Base-by-base conservation (phyloP, 1,140 invertebrate genomes). In the Papilio dardanus region DNA sequence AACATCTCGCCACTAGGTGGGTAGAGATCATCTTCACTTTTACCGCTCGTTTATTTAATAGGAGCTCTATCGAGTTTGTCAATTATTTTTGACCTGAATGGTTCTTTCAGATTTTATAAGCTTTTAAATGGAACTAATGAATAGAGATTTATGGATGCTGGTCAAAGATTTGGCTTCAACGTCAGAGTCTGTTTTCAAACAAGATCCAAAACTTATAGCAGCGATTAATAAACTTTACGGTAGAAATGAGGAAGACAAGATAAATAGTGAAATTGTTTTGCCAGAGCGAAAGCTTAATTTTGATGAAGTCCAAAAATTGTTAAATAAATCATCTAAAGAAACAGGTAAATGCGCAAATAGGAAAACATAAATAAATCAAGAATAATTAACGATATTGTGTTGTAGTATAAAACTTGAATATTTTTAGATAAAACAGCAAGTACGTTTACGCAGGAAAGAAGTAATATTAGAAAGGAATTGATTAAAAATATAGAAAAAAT, bases 1-100 rank as follows among this genome's bases (percentile, higher is more conserved):
- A 93, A 92, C 88, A 93, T 93, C 92, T 86, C 88, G 85, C 90
- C 88, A 90, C 89, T 89, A 88, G 83, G 88, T 92, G 89, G 88
- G 89, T 90, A 90, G 80, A 86, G 90, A 91, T 91, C 89, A 93
- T 91, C 89, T 81, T 83, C 88, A 90, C 88, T 89, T 88, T 89
- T 88, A 78, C 88, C 85, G 83, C 83, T 87, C 86, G 83, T 85
- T 86, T 82, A 83, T 81, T 88, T 88, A 91, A 88, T 91, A 90
- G 87, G 80, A 88, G 79, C 77, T 84, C 83, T 82, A 87, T 86
- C 81, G 82, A 81, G 83, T 85, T 86, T 88, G 85, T 88, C 86
- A 88, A 89, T 90, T 87, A 87, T 83, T 78, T 65, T 79, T 82
- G 80, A 82, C 80, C 85, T 84, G 68, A 84, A 87, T 80, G 77